Base-by-base conservation (phyloP, 1,140 invertebrate genomes). In the Lutraria rhynchaena region DNA sequence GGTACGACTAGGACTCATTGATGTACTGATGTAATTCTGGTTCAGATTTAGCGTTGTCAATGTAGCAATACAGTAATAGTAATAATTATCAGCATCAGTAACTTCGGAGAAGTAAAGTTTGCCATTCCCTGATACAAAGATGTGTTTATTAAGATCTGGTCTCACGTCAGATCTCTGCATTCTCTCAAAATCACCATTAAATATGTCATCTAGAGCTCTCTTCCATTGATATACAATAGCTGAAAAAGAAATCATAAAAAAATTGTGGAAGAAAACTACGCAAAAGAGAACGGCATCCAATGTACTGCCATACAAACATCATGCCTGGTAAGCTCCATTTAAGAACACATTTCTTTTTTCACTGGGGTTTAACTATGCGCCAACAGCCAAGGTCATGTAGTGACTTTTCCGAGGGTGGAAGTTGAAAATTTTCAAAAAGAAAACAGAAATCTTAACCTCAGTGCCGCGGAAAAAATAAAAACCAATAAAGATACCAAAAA, bases 81-180 rank as follows among this genome's bases (percentile, higher is more conserved):
- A 78, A 11, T 63, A 84, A 19, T 81, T 80, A 76, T 89, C 87
- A 3, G 44, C 70, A 1, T 37, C 24, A 19, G 84, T 83, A 2
- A 85, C 88, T 35, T 88, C 87, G 13, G 87, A 88, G 73, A 89
- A 89, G 57, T 89, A 89, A 29, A 89, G 67, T n/a, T 83, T 87
- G 0, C 87, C 87, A 70, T 89, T 89, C 13, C 69, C 67, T 4
- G 89, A 89, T 29, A 88, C 78, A 51, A 89, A 89, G 1, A 87
- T 77, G n/a, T 87, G 81, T 13, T 73, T 65, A 60, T 86, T 83
- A 13, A 88, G 81, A 41, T 88, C 87, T 27, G 87, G 86, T 13
- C 86, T 57, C 7, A 89, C 67, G 58, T 86, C 88, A 92, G 98
- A 98, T 4, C 96, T 96, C 87, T 95, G 95, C 27, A 86, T 71